Evolutionary conservation across 1,140 invertebrate species (phyloP).

Genomic region (Saccostrea cuccullata): DNA sequence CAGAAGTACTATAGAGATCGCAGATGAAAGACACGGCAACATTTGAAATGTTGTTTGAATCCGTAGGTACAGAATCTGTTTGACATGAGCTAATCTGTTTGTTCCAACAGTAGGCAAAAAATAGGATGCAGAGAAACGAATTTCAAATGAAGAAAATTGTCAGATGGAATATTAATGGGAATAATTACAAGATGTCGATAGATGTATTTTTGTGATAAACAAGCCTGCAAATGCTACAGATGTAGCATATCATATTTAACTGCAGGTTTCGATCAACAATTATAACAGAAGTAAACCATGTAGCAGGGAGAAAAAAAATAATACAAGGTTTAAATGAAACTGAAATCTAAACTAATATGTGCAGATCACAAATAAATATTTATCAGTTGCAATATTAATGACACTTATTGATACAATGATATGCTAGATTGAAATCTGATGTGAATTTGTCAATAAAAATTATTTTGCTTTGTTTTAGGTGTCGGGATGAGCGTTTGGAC

Average conservation of each 20-base stretch:
- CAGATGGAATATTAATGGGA: conserved; percentile 35
- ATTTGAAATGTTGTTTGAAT: conserved; percentile 36
- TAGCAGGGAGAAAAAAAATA: neutral
- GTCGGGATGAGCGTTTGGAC: conserved; percentile 44
- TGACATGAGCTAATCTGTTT: conserved; percentile 35
- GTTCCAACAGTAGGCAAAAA: conserved; percentile 10
- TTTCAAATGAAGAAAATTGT: conserved; percentile 38
- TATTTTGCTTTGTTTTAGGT: conserved; percentile 22
- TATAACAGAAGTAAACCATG: neutral
- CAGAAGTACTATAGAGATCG: conserved; percentile 23
- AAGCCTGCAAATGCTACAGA: conserved; percentile 8
- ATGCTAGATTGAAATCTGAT: neutral
- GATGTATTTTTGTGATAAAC: conserved; percentile 27
- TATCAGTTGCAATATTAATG: neutral
- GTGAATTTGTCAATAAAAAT: conserved; percentile 5
- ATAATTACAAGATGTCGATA: conserved; percentile 34
- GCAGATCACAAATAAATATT: neutral
- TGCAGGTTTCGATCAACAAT: neutral
- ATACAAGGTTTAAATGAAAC: neutral
- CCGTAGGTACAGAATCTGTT: conserved; percentile 25
- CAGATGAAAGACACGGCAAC: conserved; percentile 24
- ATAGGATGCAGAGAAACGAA: conserved; percentile 24
- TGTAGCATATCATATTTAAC: conserved; percentile 26
- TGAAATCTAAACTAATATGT: neutral
- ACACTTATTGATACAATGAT: neutral